Evolutionary conservation across 2,797 vertebrate genomes (phyloP).

Genomic region (Vireo griseus): DNA sequence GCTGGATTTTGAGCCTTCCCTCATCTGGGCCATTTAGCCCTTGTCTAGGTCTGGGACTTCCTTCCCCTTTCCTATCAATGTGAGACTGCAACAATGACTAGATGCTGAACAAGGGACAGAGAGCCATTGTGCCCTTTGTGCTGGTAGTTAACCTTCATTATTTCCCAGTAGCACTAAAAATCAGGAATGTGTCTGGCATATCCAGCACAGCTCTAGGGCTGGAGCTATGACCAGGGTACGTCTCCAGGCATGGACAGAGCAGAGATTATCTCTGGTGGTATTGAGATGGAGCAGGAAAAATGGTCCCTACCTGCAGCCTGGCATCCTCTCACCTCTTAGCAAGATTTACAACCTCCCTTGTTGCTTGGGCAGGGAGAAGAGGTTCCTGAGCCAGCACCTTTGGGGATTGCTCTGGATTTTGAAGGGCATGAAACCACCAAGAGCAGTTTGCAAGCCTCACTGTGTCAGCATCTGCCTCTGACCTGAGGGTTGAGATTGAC

Average conservation of each 20-base stretch:
- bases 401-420: not conserved
- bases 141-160: not conserved
- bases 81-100: not conserved
- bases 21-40: not conserved
- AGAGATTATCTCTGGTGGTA: not conserved
- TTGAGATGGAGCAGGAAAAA: not conserved
- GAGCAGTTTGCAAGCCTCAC: not conserved
- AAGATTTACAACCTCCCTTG: not conserved
- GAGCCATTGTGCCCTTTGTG: not conserved
- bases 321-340: not conserved
- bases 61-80: not conserved
- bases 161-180: not conserved
- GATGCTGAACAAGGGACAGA: not conserved
- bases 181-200: not conserved
- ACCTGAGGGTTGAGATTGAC: not conserved
- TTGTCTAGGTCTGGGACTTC: not conserved
- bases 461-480: not conserved
- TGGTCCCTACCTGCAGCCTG: not conserved
- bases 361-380: not conserved
- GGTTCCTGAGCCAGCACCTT: not conserved
- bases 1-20: not conserved
- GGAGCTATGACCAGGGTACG: not conserved
- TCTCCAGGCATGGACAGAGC: not conserved
- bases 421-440: not conserved
- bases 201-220: not conserved